phyloP scores from a whole-genome alignment of 2,113 vertebrate genomes.

The Neogale vison region DNA sequence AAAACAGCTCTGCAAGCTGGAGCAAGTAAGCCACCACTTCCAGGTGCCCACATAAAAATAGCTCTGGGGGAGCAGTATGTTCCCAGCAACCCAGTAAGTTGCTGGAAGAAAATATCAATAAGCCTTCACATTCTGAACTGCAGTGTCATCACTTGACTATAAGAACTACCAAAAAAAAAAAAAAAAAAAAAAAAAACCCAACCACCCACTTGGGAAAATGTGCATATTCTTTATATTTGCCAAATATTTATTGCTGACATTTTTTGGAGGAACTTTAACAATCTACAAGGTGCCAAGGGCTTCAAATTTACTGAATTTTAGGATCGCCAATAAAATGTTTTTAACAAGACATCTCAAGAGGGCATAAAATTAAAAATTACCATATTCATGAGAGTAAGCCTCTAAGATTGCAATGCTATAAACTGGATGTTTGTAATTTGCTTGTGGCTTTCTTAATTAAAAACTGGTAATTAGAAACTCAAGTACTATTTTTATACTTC shows the following conservation, averaged over 20 bases:
- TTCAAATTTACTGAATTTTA: conserved; percentile 91
- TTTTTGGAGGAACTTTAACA: conserved; percentile 88
- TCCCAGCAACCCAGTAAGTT: conserved; percentile 79
- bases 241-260: conserved; percentile 87
- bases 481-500: conserved; percentile 84
- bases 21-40: conserved; percentile 86
- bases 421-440: conserved; percentile 89
- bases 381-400: conserved; percentile 90
- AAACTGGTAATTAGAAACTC: conserved; percentile 88
- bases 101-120: conserved; percentile 87
- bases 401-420: conserved; percentile 89
- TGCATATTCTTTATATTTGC: conserved; percentile 90
- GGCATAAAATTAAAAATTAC: conserved; percentile 91
- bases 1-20: conserved; percentile 85
- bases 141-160: conserved; percentile 87
- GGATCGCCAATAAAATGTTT: conserved; percentile 90
- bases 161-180: conserved; percentile 71
- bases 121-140: conserved; percentile 86
- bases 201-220: conserved; percentile 87
- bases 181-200: conserved; percentile 64
- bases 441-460: conserved; percentile 89
- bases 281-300: conserved; percentile 86
- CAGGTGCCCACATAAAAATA: conserved; percentile 95
- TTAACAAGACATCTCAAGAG: conserved; percentile 91
- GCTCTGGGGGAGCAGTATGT: conserved; percentile 80